A percentile compares a stretch with the other conserved stretches of the same genome.
Evolutionary conservation across 2,888 invertebrate species (phyloP).

Genomic region (Agriopis leucophaearia): DNA sequence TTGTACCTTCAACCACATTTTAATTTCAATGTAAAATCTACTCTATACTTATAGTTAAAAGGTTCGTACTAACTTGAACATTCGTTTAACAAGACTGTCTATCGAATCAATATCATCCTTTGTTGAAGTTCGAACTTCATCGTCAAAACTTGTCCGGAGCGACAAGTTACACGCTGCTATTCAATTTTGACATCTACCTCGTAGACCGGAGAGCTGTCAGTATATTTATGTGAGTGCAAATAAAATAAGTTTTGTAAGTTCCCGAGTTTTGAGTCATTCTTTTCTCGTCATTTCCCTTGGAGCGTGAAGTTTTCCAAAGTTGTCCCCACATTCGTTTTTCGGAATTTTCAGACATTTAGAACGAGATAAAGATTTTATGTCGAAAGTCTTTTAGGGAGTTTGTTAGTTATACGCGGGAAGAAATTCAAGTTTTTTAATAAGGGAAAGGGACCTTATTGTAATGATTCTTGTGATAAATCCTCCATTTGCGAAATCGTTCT

Average conservation of each 20-base stretch:
- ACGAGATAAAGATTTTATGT: constrained; percentile 43
- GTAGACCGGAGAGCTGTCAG: constrained; percentile 24
- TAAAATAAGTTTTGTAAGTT: constrained; percentile 23
- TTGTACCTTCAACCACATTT: constrained; percentile 43
- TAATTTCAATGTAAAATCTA: constrained; percentile 6
- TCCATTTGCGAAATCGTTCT: constrained; percentile 14
- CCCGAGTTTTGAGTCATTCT: constrained; percentile 47
- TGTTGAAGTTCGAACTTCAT: constrained; percentile 48
- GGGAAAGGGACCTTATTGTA: constrained; percentile 18
- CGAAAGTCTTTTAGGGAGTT: constrained; percentile 27
- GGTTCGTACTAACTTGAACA: constrained; percentile 28
- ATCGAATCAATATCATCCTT: constrained; percentile 51
- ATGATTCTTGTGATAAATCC: constrained; percentile 12
- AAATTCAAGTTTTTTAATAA: constrained; percentile 30
- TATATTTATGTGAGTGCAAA: constrained; percentile 21
- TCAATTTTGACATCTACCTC: constrained; percentile 44
- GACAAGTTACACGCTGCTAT: constrained; percentile 22
- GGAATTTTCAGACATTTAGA: constrained; percentile 42
- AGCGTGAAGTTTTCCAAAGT: constrained; percentile 45
- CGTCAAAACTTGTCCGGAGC: constrained; percentile 37
- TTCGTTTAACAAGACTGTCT: constrained; percentile 38
- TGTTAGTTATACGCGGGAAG: constrained; percentile 13
- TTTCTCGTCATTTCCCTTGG: constrained; percentile 47
- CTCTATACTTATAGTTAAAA: constrained; percentile 16
- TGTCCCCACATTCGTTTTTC: constrained; percentile 44